Evolutionary conservation across 2,797 vertebrate species (phyloP), one percentile per base, ranked within the genome.

Genomic region (Gallirallus australis): DNA sequence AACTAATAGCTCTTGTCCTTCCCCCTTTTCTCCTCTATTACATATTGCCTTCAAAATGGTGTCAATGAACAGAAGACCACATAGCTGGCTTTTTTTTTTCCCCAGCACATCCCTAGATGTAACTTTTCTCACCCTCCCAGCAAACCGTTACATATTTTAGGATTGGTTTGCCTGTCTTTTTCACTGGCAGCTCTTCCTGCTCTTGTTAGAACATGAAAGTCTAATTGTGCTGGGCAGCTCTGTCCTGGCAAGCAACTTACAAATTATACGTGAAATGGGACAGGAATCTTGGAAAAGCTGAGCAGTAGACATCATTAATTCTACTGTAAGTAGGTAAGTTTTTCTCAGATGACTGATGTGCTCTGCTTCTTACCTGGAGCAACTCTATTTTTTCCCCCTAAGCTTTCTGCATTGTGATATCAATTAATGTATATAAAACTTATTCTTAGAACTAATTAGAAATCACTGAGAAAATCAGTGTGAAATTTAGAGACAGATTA

Each of bases 141-240:
- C 37, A 85, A 82, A 50, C 5, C 9, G 2, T 31, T 77, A 23
- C 0, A 4, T 60, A 20, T 64, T 94, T 89, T 54, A 81, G 59
- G 24, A 61, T 11, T 81, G 48, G 24, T 25, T 89, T 61, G 4
- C 37, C 81, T 71, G 3, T 45, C 21, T 57, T 28, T 45, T 75
- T 48, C 9, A 0, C 57, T 93, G 78, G 66, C 89, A 85, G 68
- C 60, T 59, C 28, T 79, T 89, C 66, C 71, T 65, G 72, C 61
- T 82, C 76, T 91, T 1, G 0, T 90, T 93, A 92, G 88, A 50
- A 79, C 40, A 12, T 61, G 82, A 65, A 87, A 87, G 39, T 71
- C 68, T 95, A 83, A 87, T 96, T 94, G 84, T 72, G 50, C 76
- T 78, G 92, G 53, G 82, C 65, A 86, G 86, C 37, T 72, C 79